Evolutionary conservation across 2,888 invertebrate genomes (phyloP).

Genomic region (Bedellia somnulentella): DNA sequence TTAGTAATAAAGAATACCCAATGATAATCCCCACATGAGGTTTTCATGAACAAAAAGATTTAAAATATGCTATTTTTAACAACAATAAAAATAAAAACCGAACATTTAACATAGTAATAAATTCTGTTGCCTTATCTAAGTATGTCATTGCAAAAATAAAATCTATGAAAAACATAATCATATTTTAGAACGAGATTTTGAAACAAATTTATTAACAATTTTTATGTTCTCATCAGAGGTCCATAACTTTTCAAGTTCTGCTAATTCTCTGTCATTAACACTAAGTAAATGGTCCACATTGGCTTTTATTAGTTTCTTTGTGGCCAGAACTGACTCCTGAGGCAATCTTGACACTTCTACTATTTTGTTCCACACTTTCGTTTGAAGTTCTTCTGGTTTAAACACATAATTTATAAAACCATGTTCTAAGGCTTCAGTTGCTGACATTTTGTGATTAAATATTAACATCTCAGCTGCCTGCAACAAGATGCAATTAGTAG

Average conservation of each 20-base stretch:
- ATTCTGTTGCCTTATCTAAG: too few relatives aligned
- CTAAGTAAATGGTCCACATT: conserved; percentile 64
- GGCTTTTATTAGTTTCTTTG: conserved; percentile 71
- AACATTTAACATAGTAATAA: too few relatives aligned
- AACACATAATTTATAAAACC: conserved; percentile 82
- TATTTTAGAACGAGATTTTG: too few relatives aligned
- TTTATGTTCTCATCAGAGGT: conserved; percentile 62
- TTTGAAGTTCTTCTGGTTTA: conserved; percentile 63
- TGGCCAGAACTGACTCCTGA: conserved; percentile 58
- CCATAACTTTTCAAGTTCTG: conserved; percentile 65
- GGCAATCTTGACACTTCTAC: conserved; percentile 58
- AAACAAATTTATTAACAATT: conserved; percentile 5
- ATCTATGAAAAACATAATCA: too few relatives aligned
- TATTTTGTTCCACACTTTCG: conserved; percentile 61
- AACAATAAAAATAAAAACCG: too few relatives aligned
- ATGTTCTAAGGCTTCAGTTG: conserved; percentile 74
- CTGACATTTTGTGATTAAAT: conserved; percentile 76
- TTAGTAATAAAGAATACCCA: too few relatives aligned
- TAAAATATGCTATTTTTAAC: too few relatives aligned
- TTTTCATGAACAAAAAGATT: too few relatives aligned
- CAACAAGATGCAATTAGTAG: too few relatives aligned
- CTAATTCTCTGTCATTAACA: conserved; percentile 70
- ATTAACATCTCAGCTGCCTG: conserved; percentile 64
- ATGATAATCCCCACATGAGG: too few relatives aligned
- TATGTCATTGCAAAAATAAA: too few relatives aligned